Conservation (phyloP, 2,888 invertebrate species). For the Drosophila macrospina region DNA sequence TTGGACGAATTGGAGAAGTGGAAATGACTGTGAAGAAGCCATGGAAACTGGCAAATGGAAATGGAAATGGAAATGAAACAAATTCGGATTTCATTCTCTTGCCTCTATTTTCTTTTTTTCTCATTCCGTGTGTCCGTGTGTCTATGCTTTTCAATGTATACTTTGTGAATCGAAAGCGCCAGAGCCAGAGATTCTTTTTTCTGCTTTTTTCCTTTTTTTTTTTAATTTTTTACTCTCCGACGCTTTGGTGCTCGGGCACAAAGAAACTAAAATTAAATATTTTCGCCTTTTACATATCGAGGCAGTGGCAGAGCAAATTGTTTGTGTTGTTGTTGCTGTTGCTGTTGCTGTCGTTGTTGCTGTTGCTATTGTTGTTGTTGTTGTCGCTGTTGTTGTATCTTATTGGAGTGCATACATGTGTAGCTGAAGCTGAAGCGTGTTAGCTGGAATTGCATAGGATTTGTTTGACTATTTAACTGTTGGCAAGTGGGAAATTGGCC, state of each 20-base stretch:
- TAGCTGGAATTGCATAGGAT: constrained; percentile 37
- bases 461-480: constrained; percentile 22
- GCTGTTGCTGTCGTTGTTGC: constrained; percentile 26
- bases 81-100: constrained; percentile 68
- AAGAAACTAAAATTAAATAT: constrained; percentile 82
- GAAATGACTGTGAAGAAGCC: constrained; percentile 42
- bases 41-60: constrained; percentile 75
- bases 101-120: constrained; percentile 34
- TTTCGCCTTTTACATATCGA: constrained; percentile 80
- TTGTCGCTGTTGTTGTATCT: constrained; percentile 17
- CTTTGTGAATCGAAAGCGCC: constrained; percentile 71
- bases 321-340: constrained; percentile 44
- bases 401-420: constrained; percentile 30
- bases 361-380: constrained; percentile 9
- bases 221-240: constrained; percentile 35
- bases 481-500: constrained; percentile 29
- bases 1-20: constrained; percentile 55
- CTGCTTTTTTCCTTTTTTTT: too few relatives aligned
- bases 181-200: constrained; percentile 41
- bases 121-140: constrained; percentile 10
- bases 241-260: constrained; percentile 61
- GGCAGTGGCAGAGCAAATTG: constrained; percentile 69
- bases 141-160: constrained; percentile 63
- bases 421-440: constrained; percentile 1
- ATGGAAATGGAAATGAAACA: constrained; percentile 76